These are phyloP conservation scores for Kuschelorhynchus macadamiae DNA, from an alignment of 2,888 invertebrate species.

Conservation along the genomic window DNA sequence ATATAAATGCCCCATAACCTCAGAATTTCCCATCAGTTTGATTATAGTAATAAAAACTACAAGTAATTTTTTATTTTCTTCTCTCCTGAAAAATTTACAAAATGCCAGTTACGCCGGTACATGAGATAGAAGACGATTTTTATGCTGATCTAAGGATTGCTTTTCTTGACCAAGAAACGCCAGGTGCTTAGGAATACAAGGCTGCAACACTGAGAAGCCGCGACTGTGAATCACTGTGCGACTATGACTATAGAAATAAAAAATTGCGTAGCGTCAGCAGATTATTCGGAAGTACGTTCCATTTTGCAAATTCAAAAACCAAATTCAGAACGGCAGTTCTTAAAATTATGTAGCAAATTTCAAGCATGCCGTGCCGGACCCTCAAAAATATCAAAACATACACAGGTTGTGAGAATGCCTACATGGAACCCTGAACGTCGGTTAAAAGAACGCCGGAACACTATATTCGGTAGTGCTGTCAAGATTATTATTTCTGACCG, in stretches of 20 bases:
- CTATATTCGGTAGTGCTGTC: too few species aligned
- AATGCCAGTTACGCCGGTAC: too few species aligned
- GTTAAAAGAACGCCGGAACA: too few species aligned
- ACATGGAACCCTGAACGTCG: too few species aligned
- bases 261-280: too few species aligned
- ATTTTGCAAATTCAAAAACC: slow-evolving; percentile 38
- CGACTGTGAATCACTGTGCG: slow-evolving; percentile 41
- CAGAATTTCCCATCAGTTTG: too few species aligned
- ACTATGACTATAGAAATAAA: slow-evolving; percentile 2
- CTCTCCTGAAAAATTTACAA: too few species aligned
- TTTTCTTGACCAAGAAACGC: slow-evolving; percentile 52
- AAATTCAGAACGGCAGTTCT: slow-evolving; percentile 30
- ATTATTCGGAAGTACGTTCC: slow-evolving; percentile 17
- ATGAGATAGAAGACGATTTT: too few species aligned
- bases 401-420: neutral
- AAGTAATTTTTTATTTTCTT: too few species aligned
- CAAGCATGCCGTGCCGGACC: slow-evolving; percentile 31
- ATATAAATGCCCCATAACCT: too few species aligned
- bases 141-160: slow-evolving; percentile 46
- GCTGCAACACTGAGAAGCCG: slow-evolving; percentile 40
- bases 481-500: too few species aligned
- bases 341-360: slow-evolving; percentile 48
- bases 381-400: neutral
- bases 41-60: too few species aligned
- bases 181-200: slow-evolving; percentile 48